phyloP scores from a whole-genome alignment of 2,113 vertebrate species.

The Progne subis region DNA sequence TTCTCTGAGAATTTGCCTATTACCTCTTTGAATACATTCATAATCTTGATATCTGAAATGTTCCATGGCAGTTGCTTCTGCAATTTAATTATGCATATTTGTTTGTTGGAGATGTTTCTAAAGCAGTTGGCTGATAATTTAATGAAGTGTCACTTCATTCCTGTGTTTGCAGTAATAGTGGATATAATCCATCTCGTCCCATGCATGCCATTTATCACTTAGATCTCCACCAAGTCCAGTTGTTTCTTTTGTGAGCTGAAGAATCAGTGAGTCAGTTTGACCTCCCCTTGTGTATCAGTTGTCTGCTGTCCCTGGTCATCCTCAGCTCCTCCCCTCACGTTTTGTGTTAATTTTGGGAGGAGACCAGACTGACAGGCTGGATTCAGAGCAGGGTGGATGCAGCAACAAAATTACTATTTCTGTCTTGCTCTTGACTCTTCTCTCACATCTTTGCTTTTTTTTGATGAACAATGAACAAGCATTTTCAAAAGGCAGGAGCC shows the following conservation, averaged over 20 bases:
- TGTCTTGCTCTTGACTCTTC: background rate
- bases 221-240: background rate
- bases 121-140: slow-evolving; percentile 24
- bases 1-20: background rate
- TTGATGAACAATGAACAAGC: background rate
- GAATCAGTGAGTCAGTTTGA: background rate
- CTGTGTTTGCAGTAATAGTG: background rate
- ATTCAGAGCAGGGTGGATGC: background rate
- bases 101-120: slow-evolving; percentile 24
- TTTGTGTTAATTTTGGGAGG: background rate
- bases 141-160: slow-evolving; percentile 15
- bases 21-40: background rate
- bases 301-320: background rate
- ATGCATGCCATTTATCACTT: background rate
- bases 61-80: background rate
- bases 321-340: background rate
- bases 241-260: background rate
- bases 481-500: background rate
- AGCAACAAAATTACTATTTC: background rate
- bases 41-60: background rate
- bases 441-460: background rate
- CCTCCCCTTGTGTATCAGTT: background rate
- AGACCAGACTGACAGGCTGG: fast-evolving
- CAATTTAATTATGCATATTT: slow-evolving; percentile 1
- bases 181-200: background rate